Evolutionary conservation across 2,888 invertebrate genomes (phyloP), one percentile per base, ranked within the genome.

Genomic region (Drosophila aldrichi): DNA sequence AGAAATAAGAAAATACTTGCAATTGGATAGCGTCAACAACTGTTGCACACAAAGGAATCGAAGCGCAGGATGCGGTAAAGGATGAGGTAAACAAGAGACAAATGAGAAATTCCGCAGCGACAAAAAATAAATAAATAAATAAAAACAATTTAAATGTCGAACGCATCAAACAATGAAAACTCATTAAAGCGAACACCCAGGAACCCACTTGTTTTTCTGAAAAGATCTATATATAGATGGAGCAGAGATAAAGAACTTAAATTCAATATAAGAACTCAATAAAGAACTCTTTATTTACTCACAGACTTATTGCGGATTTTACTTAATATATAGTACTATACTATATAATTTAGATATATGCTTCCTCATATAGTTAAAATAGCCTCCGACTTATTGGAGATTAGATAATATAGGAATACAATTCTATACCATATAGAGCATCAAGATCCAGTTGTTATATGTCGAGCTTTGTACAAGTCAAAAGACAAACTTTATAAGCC

Each of bases 21-120:
- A 32, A 32, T 49, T 51, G 51, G 32, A 51, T 51, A 51, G 25
- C 52, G 25, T n/a, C 52, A 38, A 36, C 36, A 54, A 54, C 38
- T 40, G 54, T 40, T 54, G 54, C 40, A 18, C 25, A 54, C 54
- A 40, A 54, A 40, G 25, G 40, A 40, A 40, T n/a, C 25, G 6
- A 54, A 25, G 25, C 10, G 52, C 20, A 51, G 51, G 51, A 20
- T 14, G 8, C 9, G 51, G n/a, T n/a, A n/a, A n/a, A n/a, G n/a
- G n/a, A n/a, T n/a, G 52, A 34, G 16, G 16, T 9, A 20, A 20
- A 22, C 34, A 34, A 52, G 36, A 16, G 20, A 54, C 54, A 40
- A 25, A 25, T 10, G 25, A 54, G 25, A 54, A 54, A 29, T 54
- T 52, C 22, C 52, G 2, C 16, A 52, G 16, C 22, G 38, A 16